Base-by-base conservation (phyloP, 2,888 invertebrate species). In the Panzeria rudis region DNA sequence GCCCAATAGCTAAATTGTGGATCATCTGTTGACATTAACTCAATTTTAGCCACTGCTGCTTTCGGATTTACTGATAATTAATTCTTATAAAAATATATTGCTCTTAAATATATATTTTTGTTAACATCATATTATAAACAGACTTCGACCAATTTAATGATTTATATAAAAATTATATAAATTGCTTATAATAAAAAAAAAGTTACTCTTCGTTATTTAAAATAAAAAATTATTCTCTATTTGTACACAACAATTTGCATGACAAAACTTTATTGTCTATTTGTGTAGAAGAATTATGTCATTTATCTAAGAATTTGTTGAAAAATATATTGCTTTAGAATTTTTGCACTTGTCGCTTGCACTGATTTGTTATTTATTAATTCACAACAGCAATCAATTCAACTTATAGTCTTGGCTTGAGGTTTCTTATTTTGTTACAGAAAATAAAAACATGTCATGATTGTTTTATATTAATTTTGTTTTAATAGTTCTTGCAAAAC, bases 371-470 rank as follows among this genome's bases (percentile, higher is more conserved):
- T 61, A 29, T 50, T 77, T 77, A 76, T 61, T 66, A 72, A 68
- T 77, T 77, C 76, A 72, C 8, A 68, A 20, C 71, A 80, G 41
- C 76, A 72, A 71, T 80, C 44, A 38, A 68, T 61, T 66, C 32
- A 25, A 72, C 44, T 56, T 32, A 3, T 38, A 13, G 17, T 32
- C 25, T 17, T 61, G 29, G 41, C 69, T 72, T 54, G 61, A 52
- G 61, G 50, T 69, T 52, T 73, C n/a, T 38, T 41, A 44, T 13
- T 78, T 29, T 29, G 29, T 5, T n/a, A 17, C 35, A 50, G 4
- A n/a, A 4, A n/a, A 17, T 38, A 66, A 15, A 47, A 15, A 64
- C 41, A 41, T 64, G 52, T 69, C 32, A 47, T 77, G 47, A 50
- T 68, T 68, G 41, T 11, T 32, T 17, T 11, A 2, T 7, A 0